These are phyloP conservation scores for Sycophila sp. DNA, from an alignment of 1,140 invertebrate genomes.

Conservation along the genomic window DNA sequence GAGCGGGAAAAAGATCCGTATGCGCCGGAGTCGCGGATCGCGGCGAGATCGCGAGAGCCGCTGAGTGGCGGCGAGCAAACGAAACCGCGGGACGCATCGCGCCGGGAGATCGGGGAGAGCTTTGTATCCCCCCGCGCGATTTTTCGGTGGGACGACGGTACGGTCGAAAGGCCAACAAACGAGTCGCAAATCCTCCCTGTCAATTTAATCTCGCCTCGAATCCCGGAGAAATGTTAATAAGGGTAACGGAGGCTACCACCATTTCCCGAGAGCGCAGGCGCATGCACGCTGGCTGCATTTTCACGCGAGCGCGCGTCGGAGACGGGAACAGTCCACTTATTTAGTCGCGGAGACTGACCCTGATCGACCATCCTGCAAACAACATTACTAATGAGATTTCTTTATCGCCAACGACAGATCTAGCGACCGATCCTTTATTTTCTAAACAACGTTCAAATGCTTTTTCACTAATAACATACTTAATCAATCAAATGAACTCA, in stretches of 20 bases:
- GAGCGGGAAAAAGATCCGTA: neutral
- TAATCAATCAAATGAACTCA: too few species aligned
- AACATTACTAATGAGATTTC: neutral
- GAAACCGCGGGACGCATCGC: slow-evolving; percentile 7
- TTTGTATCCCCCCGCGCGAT: neutral
- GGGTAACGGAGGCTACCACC: slow-evolving; percentile 37
- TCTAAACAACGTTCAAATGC: too few species aligned
- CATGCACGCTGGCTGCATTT: neutral
- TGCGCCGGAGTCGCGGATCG: neutral
- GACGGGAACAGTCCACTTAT: neutral
- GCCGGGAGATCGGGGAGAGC: slow-evolving; percentile 40
- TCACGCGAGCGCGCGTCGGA: neutral
- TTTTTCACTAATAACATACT: too few species aligned
- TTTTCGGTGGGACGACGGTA: slow-evolving; percentile 31
- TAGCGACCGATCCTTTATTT: too few species aligned
- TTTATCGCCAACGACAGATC: neutral
- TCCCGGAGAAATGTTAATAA: slow-evolving; percentile 67
- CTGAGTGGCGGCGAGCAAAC: neutral
- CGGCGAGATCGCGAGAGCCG: neutral
- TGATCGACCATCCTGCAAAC: neutral
- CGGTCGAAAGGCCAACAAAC: slow-evolving; percentile 55
- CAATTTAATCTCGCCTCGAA: slow-evolving; percentile 66
- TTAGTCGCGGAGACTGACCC: neutral
- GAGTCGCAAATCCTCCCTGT: slow-evolving; percentile 67
- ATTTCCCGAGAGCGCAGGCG: too few species aligned